These are phyloP conservation scores for Gambusia yucatana DNA, from an alignment of 2,797 vertebrate species.

Conservation along the genomic window DNA sequence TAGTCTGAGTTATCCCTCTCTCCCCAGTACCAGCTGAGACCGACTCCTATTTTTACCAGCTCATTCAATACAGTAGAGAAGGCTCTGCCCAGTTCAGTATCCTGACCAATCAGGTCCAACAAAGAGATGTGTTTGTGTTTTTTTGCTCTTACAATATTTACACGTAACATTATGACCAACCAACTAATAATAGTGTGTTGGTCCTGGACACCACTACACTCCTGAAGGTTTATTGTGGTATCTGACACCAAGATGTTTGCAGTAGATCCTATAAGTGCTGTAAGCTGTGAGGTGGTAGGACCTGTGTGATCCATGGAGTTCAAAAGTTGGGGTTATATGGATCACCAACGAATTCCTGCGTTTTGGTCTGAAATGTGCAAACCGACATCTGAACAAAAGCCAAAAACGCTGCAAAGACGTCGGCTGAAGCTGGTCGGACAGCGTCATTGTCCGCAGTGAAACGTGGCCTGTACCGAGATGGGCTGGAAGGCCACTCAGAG, in stretches of 20 bases:
- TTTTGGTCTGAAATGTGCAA: not conserved
- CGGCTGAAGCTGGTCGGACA: too few species aligned
- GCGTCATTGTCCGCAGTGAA: too few species aligned
- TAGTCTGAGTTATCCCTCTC: conserved; percentile 12
- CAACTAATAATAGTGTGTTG: not conserved
- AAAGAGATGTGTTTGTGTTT: conserved; percentile 6
- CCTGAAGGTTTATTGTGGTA: not conserved
- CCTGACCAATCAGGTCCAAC: conserved; percentile 53
- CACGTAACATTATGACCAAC: not conserved
- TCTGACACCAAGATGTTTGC: not conserved
- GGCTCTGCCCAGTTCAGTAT: conserved; percentile 43
- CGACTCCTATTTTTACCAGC: conserved; percentile 64
- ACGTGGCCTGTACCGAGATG: too few species aligned
- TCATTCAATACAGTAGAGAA: conserved; percentile 25
- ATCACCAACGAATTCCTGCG: not conserved
- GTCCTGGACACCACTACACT: not conserved
- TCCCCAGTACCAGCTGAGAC: conserved; percentile 8
- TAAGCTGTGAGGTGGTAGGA: not conserved
- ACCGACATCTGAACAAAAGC: not conserved
- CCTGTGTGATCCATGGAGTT: not conserved
- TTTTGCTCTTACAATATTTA: not conserved
- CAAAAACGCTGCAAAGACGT: too few species aligned
- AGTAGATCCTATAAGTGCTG: not conserved
- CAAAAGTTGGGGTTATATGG: not conserved
- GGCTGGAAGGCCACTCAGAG: not conserved